Evolutionary conservation across 2,888 invertebrate genomes (phyloP), one percentile per base, ranked within the genome.

Genomic region (Pelosia muscerda): DNA sequence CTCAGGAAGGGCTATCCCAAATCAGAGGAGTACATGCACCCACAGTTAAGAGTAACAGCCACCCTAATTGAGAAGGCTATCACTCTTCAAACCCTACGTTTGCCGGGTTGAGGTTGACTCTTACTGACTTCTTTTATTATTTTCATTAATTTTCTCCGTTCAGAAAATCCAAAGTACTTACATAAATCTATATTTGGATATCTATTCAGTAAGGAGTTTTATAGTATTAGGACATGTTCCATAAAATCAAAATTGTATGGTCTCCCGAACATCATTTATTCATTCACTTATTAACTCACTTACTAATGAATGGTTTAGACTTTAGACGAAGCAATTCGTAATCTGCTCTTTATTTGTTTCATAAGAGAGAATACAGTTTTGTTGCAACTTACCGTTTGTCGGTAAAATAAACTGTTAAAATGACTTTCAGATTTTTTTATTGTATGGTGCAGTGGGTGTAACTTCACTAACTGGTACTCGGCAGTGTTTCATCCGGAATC

Each of bases 291-390:
- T 81, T 84, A 82, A 79, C 80, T 79, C 76, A 69, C 69, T 72
- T 72, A 73, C 74, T 84, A 81, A 83, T 82, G 77, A 82, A 77
- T 73, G 81, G 79, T 81, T 82, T 73, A 78, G 79, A 71, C 66
- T 81, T 82, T 73, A 78, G 79, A 71, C 66, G 72, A 74, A 71
- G 73, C 63, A 72, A 76, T 76, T 67, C 71, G 72, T 71, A 70
- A 75, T 76, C 71, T 71, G 56, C 64, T 65, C 58, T 64, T 73
- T 64, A 71, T 73, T 73, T 68, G 63, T 67, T 76, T 64, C 69
- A 66, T 66, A 26, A 9, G 5, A 13, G 23, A 54, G 26, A 55
- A 19, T 28, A 13, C 61, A 62, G 38, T 55, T 64, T 60, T 57
- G 63, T 56, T 28, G 56, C 72, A 42, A 26, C 28, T 26, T 61